Conservation (phyloP, 2,113 vertebrate genomes). For the Coptodon bakossiorum region DNA sequence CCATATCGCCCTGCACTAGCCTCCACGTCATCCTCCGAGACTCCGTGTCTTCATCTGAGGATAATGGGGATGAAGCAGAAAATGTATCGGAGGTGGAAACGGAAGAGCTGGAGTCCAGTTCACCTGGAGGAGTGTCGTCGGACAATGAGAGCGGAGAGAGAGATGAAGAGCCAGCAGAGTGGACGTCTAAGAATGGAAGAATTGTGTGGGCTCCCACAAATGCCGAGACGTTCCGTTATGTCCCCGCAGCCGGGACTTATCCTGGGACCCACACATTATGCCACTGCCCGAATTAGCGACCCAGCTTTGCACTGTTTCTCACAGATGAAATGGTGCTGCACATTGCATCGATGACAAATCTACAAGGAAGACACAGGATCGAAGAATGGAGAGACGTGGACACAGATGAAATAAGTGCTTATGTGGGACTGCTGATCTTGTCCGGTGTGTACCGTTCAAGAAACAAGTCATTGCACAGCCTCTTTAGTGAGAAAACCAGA, state of each 20-base stretch:
- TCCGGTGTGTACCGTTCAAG: fast-evolving
- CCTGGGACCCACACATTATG: not conserved
- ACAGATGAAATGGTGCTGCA: not conserved
- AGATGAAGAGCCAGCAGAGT: not conserved
- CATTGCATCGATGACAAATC: not conserved
- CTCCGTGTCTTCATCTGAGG: not conserved
- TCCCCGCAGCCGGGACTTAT: not conserved
- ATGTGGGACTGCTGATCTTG: not conserved
- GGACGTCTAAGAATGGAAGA: not conserved
- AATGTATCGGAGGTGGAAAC: fast-evolving
- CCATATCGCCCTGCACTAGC: too few species aligned
- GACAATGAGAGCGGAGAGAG: not conserved
- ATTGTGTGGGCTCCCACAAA: not conserved
- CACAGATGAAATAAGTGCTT: not conserved
- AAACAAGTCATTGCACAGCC: not conserved
- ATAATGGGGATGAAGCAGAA: not conserved
- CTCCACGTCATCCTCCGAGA: not conserved
- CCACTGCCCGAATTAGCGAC: not conserved
- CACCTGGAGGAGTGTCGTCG: not conserved
- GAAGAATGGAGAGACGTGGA: not conserved
- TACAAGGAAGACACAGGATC: fast-evolving
- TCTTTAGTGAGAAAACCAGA: not conserved
- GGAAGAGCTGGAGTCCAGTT: not conserved
- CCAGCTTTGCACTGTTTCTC: not conserved
- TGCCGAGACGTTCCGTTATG: not conserved